These are phyloP conservation scores for Eublepharis macularius DNA, from an alignment of 2,113 vertebrate species.

Conservation along the genomic window DNA sequence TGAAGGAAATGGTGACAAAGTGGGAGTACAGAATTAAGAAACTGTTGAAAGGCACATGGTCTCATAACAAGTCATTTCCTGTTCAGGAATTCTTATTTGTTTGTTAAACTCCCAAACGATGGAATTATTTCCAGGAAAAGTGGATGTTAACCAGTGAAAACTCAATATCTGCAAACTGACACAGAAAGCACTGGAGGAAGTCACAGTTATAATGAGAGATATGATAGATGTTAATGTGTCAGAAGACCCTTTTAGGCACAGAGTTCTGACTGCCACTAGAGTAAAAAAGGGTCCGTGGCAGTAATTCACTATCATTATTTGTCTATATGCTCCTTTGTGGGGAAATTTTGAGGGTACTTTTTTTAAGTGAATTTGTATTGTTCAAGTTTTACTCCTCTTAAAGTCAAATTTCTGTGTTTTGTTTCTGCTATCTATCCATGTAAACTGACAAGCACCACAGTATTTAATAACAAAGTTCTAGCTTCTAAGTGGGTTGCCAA, in stretches of 20 bases:
- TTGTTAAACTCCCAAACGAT: neutral
- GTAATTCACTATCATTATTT: too few relatives aligned
- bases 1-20: slow-evolving; percentile 5
- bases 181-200: neutral
- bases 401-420: too few relatives aligned
- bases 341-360: too few relatives aligned
- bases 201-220: neutral
- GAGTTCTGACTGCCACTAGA: neutral
- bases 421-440: too few relatives aligned
- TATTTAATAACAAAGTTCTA: too few relatives aligned
- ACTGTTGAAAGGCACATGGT: neutral
- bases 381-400: too few relatives aligned
- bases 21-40: neutral
- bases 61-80: neutral
- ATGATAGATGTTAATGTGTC: neutral
- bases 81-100: neutral
- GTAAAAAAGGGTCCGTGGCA: neutral
- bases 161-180: neutral
- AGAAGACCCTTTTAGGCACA: neutral
- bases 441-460: too few relatives aligned
- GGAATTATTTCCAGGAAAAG: neutral
- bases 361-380: too few relatives aligned
- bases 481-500: too few relatives aligned
- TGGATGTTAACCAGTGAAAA: neutral
- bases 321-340: too few relatives aligned